Percentiles rank a stretch among this genome's conserved stretches.
Conservation (phyloP, 2,888 invertebrate species). For the Phorcus lineatus region DNA sequence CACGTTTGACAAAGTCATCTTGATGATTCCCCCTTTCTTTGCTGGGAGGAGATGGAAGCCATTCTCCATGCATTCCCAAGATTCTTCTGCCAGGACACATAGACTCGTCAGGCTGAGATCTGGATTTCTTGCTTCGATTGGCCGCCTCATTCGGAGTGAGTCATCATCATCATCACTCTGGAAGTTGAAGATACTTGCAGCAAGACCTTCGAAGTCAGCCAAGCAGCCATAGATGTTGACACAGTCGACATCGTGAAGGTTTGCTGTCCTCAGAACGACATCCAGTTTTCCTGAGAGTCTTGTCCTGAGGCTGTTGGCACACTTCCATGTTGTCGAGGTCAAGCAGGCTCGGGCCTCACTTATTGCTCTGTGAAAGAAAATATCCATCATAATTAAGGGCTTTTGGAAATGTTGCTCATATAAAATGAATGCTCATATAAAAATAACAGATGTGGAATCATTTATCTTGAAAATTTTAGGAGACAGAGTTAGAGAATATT, state of each 20-base stretch:
- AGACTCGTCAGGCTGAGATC: constrained; percentile 5
- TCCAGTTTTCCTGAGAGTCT: background rate
- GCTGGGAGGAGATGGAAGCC: background rate
- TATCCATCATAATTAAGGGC: too few relatives aligned
- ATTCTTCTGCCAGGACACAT: constrained; percentile 13
- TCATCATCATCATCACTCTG: background rate
- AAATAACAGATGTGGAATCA: too few relatives aligned
- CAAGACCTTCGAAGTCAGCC: constrained; percentile 1
- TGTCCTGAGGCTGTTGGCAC: background rate
- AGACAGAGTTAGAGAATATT: too few relatives aligned
- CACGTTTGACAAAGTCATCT: background rate
- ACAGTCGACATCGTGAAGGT: background rate
- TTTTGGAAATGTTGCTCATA: too few relatives aligned
- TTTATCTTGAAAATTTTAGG: too few relatives aligned
- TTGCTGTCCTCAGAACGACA: background rate
- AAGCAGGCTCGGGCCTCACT: background rate
- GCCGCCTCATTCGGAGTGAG: background rate
- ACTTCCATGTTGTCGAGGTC: background rate
- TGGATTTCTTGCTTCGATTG: background rate
- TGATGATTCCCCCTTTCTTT: background rate
- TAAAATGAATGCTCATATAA: too few relatives aligned
- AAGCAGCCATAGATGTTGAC: constrained; percentile 3
- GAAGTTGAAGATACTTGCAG: background rate
- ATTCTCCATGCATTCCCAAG: constrained; percentile 25
- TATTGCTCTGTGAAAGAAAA: background rate